Conservation (phyloP, 2,797 vertebrate species). For the Chaenodraco wilsoni region DNA sequence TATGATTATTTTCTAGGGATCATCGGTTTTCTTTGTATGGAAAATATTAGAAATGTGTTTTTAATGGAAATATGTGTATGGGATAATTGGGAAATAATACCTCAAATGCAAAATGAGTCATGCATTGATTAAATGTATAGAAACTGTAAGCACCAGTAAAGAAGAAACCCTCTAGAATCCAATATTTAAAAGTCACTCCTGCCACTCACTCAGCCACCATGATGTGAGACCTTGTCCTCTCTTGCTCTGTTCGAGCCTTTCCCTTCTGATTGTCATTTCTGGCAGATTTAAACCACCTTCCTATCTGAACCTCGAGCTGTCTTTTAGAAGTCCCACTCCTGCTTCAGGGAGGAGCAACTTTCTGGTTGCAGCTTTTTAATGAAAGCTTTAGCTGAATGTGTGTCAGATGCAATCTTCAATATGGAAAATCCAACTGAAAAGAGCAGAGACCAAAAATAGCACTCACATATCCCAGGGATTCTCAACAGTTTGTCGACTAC, state of each 20-base stretch:
- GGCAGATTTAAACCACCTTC: conserved; percentile 33
- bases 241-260: conserved; percentile 28
- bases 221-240: conserved; percentile 36
- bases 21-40: not conserved
- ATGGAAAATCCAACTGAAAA: conserved; percentile 37
- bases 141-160: not conserved
- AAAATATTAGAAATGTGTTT: not conserved
- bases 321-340: conserved; percentile 41
- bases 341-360: conserved; percentile 35
- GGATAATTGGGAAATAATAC: not conserved
- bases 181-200: not conserved
- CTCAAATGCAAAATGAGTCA: not conserved
- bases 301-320: conserved; percentile 47
- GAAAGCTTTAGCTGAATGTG: conserved; percentile 48
- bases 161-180: not conserved
- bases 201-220: conserved; percentile 4
- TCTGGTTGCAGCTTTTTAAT: conserved; percentile 49
- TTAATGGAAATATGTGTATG: no score
- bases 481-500: conserved; percentile 9
- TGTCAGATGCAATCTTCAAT: conserved; percentile 47
- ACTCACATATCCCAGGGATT: conserved; percentile 4
- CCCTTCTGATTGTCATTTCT: conserved; percentile 31
- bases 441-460: conserved; percentile 33
- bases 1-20: not conserved
- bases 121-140: not conserved